Conservation (phyloP, 2,888 invertebrate species). For the Patella ulyssiponensis region DNA sequence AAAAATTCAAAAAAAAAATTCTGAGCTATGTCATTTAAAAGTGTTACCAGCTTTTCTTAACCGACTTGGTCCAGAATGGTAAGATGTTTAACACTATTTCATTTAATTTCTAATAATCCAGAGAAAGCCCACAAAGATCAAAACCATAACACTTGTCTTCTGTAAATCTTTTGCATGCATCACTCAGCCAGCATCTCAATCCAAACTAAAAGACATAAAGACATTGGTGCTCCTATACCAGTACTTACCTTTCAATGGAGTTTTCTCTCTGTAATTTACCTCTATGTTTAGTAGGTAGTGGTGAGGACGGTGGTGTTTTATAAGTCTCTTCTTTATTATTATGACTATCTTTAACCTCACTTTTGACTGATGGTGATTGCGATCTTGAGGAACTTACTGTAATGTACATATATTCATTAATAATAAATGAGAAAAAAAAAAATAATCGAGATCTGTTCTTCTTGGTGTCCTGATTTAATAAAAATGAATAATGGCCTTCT, state of each 20-base stretch:
- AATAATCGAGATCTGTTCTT: neutral
- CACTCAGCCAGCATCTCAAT: neutral
- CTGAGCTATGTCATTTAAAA: no score
- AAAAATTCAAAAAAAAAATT: neutral
- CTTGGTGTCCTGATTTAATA: neutral
- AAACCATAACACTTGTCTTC: no score
- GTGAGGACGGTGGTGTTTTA: slow-evolving; percentile 62
- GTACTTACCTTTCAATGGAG: slow-evolving; percentile 51
- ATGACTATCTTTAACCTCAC: slow-evolving; percentile 14
- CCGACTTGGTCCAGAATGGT: no score
- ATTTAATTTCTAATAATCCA: no score
- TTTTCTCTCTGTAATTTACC: slow-evolving; percentile 57
- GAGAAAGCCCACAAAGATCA: no score
- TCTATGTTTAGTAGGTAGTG: slow-evolving; percentile 43
- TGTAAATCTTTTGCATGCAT: no score
- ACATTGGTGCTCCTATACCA: no score
- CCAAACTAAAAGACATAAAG: neutral
- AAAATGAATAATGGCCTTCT: no score
- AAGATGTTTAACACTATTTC: no score
- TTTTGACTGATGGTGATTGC: slow-evolving; percentile 43
- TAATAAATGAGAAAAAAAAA: neutral
- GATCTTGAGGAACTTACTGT: slow-evolving; percentile 48
- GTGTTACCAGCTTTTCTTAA: no score
- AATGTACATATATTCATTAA: no score
- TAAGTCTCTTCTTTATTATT: slow-evolving; percentile 48